Conservation (phyloP, 2,113 vertebrate genomes). For the Mus spicilegus region DNA sequence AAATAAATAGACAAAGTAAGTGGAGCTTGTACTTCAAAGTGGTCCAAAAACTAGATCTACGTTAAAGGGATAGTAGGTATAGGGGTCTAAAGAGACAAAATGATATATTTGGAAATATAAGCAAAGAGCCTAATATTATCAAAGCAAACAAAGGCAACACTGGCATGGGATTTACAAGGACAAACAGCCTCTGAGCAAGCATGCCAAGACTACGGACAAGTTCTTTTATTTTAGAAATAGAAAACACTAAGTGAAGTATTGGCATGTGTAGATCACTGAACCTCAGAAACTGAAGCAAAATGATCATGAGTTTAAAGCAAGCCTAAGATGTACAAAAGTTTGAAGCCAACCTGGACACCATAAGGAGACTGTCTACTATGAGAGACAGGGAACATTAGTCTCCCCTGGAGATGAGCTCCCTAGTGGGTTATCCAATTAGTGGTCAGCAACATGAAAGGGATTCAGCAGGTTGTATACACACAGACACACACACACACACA, state of each 20-base stretch:
- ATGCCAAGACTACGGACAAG: not conserved
- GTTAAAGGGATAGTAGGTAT: not conserved
- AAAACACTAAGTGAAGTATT: not conserved
- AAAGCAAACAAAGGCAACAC: not conserved
- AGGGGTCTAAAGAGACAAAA: not conserved
- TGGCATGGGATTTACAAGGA: not conserved
- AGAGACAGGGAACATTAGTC: not conserved
- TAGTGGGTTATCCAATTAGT: not conserved
- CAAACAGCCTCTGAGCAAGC: not conserved
- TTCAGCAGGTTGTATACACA: not conserved
- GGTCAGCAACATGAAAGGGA: not conserved
- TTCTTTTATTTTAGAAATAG: not conserved
- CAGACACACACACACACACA: not conserved
- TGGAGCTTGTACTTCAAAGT: conserved; percentile 27
- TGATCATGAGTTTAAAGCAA: not conserved
- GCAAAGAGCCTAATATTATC: not conserved
- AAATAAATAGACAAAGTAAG: not conserved
- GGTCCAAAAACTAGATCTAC: not conserved
- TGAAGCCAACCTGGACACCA: not conserved
- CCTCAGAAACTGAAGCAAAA: not conserved
- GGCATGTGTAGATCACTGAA: not conserved
- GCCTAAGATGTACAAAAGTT: no score
- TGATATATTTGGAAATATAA: not conserved
- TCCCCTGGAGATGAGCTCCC: not conserved
- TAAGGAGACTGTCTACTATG: not conserved